Evolutionary conservation across 2,888 invertebrate species (phyloP).

Genomic region (Furcula furcula): DNA sequence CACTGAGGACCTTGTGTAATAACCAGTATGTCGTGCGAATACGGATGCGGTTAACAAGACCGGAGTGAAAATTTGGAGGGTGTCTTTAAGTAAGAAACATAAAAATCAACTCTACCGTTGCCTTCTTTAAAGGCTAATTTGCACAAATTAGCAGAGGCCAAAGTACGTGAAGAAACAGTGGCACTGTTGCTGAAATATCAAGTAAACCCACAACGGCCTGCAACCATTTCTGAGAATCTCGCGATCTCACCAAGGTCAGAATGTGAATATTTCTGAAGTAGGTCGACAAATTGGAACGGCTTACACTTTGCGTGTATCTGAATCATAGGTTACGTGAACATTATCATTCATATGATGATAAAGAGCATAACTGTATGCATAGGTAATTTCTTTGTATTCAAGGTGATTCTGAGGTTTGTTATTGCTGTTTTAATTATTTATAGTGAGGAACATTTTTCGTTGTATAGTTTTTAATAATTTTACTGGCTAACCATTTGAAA

Average conservation of each 20-base stretch:
- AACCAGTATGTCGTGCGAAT: conserved; percentile 47
- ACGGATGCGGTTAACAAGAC: conserved; percentile 42
- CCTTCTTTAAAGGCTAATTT: conserved; percentile 4
- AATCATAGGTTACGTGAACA: conserved; percentile 44
- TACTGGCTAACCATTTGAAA: neutral
- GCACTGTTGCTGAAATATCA: conserved; percentile 14
- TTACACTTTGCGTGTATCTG: conserved; percentile 39
- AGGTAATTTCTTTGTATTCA: conserved; percentile 8
- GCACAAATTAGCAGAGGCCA: conserved; percentile 8
- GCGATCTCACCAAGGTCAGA: conserved; percentile 46
- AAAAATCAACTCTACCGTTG: conserved; percentile 3
- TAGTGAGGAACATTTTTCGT: too few relatives aligned
- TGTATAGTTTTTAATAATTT: neutral
- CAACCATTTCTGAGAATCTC: conserved; percentile 46
- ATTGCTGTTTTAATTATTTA: neutral
- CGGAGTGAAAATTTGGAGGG: conserved; percentile 25
- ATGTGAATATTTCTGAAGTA: conserved; percentile 55
- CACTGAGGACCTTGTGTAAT: conserved; percentile 63
- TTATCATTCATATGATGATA: conserved; percentile 26
- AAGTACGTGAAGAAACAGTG: conserved; percentile 7
- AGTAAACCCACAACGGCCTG: conserved; percentile 31
- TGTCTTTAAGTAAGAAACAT: conserved; percentile 28
- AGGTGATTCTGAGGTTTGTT: conserved; percentile 2
- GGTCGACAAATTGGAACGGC: conserved; percentile 51
- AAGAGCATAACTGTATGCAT: conserved; percentile 5